Conservation (phyloP, 2,888 invertebrate species). For the Crocallis elinguaria region DNA sequence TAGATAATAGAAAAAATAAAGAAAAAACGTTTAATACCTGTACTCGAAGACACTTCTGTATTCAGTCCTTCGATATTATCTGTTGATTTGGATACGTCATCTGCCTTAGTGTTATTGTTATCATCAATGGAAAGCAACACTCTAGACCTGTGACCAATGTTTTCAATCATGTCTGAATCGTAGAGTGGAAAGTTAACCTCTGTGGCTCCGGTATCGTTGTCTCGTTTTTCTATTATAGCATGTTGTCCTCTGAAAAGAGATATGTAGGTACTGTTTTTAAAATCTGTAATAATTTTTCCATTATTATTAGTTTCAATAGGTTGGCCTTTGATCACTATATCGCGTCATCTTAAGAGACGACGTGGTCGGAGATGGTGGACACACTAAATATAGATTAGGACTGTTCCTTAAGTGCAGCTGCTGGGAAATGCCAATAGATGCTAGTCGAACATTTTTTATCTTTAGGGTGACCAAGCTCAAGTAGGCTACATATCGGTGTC, state of each 20-base stretch:
- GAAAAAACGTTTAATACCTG: conserved; percentile 4
- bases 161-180: conserved; percentile 59
- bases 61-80: background rate
- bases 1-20: no score
- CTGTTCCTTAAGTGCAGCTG: no score
- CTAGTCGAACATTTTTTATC: no score
- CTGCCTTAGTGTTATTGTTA: conserved; percentile 21
- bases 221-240: background rate
- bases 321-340: no score
- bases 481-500: no score
- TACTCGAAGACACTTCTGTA: background rate
- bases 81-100: background rate
- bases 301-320: no score
- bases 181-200: conserved; percentile 46
- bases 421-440: no score
- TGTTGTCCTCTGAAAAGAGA: background rate
- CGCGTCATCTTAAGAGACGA: background rate
- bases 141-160: conserved; percentile 64
- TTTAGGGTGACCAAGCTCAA: no score
- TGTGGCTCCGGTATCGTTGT: conserved; percentile 3
- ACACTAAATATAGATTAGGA: no score
- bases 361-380: no score
- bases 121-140: conserved; percentile 54
- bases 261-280: no score
- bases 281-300: no score